Evolutionary conservation across 2,888 invertebrate species (phyloP), one percentile per base, ranked within the genome.

Genomic region (Andrena flavipes): DNA sequence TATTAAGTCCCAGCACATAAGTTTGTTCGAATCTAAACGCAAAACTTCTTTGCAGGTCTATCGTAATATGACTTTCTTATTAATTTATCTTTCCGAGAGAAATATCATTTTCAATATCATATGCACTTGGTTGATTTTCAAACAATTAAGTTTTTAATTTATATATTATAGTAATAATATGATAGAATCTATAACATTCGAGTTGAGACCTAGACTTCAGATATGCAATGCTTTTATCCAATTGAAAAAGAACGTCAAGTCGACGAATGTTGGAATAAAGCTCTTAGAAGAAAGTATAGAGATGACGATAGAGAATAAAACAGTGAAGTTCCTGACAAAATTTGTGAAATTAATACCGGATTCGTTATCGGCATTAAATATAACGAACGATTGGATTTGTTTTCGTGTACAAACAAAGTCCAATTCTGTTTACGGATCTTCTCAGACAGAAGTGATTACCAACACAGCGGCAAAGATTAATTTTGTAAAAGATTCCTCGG

Each of bases 161-260:
- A 51, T 51, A 20, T n/a, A 20, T 51, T 20, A 51, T 8, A 51
- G 16, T 20, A 26, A 59, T 49, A 73, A 70, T 69, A 65, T 69
- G 65, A 86, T 88, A 81, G 62, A 88, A 68, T 76, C 69, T 13
- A 80, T 93, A 72, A 94, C 93, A 7, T 84, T 94, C 64, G 94
- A 94, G 82, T 56, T 92, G 26, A 88, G 93, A 65, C 92, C 93
- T 5, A 91, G 91, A 30, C 85, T 94, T 51, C 90, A 90, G 62
- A 92, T 91, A 16, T 92, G 92, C 72, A 93, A 92, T 75, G 91
- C 91, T 10, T 93, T 91, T 75, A 91, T 93, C 64, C 88, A 80
- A 8, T 82, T 93, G 51, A 75, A 79, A 48, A 83, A 88, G 13
- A 73, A 76, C 23, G 80, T 85, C 5, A 85, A 90, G 68, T 76